Evolutionary conservation across 2,113 vertebrate genomes (phyloP).

Genomic region (Psilopsiagon aurifrons): DNA sequence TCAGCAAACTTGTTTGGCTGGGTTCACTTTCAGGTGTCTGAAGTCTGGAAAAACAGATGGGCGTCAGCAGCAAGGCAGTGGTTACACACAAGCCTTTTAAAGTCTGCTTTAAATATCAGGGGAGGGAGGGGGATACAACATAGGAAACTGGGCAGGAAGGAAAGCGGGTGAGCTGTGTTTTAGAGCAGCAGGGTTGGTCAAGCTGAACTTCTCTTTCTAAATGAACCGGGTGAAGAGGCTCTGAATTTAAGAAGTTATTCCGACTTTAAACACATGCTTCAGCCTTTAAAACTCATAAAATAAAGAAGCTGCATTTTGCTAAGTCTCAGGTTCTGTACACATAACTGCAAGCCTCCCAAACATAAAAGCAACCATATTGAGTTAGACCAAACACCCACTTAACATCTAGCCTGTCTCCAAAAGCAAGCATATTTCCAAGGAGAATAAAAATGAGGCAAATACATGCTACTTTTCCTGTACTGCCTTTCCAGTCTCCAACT

Average conservation of each 20-base stretch:
- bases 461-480: background rate
- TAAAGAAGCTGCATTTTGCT: background rate
- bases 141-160: background rate
- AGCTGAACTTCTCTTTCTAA: background rate
- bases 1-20: constrained; percentile 4
- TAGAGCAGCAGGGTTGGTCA: background rate
- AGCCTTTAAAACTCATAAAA: background rate
- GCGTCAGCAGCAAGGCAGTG: background rate
- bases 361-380: background rate
- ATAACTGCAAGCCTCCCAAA: background rate
- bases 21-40: constrained; percentile 36
- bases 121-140: background rate
- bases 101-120: background rate
- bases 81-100: background rate
- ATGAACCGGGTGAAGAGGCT: background rate
- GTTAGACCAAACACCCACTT: background rate
- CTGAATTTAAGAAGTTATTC: background rate
- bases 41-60: background rate
- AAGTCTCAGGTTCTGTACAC: background rate
- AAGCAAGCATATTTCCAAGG: background rate
- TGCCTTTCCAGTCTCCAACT: background rate
- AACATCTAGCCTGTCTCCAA: background rate
- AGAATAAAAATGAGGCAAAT: background rate
- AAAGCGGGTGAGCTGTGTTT: background rate
- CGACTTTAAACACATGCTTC: background rate